phyloP scores from a whole-genome alignment of 1,140 invertebrate species.

The Samia ricini region DNA sequence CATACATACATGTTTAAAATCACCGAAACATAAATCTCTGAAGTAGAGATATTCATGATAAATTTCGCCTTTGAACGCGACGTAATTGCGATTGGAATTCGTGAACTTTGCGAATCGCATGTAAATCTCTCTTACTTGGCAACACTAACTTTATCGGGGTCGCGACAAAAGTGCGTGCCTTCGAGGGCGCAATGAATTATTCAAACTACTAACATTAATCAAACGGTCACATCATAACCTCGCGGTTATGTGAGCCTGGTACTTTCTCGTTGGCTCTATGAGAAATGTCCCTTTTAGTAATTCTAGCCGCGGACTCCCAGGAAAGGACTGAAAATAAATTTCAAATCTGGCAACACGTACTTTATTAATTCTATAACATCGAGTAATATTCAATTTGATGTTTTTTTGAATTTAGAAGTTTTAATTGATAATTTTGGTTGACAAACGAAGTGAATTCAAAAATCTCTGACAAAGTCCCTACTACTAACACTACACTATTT shows the following conservation, averaged over 20 bases:
- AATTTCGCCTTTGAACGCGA: neutral
- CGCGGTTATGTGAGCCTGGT: constrained; percentile 6
- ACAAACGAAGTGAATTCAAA: too few species aligned
- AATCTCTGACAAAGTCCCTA: too few species aligned
- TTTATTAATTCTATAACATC: neutral
- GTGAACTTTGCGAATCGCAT: neutral
- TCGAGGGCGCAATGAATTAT: constrained; percentile 41
- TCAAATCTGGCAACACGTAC: neutral
- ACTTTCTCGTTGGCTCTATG: neutral
- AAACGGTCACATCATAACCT: constrained; percentile 42
- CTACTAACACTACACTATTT: too few species aligned
- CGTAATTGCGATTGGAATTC: neutral
- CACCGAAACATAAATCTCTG: neutral
- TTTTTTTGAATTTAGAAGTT: too few species aligned
- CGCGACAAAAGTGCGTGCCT: constrained; percentile 17
- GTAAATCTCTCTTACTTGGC: neutral
- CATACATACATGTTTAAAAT: too few species aligned
- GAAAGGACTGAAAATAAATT: neutral
- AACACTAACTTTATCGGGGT: neutral
- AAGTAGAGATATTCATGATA: neutral
- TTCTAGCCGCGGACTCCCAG: neutral
- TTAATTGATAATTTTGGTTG: too few species aligned
- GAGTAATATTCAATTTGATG: neutral
- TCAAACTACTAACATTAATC: constrained; percentile 42
- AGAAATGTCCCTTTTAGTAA: neutral